Percentiles rank a stretch among this genome's conserved stretches.
Evolutionary conservation across 2,888 invertebrate genomes (phyloP).

Genomic region (Euzetes globulus): DNA sequence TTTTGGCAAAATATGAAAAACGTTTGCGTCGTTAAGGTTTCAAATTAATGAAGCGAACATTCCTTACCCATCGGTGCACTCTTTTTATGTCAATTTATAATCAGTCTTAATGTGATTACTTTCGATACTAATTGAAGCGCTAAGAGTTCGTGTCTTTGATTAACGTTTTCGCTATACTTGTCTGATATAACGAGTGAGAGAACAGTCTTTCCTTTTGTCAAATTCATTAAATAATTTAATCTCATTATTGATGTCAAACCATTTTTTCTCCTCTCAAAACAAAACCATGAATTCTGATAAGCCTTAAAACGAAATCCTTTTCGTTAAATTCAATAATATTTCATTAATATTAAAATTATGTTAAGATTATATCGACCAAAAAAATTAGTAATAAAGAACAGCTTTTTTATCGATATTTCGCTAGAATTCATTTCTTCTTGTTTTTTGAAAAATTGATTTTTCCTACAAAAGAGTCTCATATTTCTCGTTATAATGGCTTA

Average conservation of each 20-base stretch:
- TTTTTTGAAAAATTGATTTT: too few relatives aligned
- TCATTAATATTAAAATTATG: background rate
- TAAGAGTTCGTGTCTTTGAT: background rate
- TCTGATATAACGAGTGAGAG: background rate
- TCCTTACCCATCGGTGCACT: background rate
- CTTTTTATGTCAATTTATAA: constrained; percentile 7
- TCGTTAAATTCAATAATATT: background rate
- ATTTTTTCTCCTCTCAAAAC: background rate
- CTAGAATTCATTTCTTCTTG: too few relatives aligned
- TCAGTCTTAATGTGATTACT: constrained; percentile 1
- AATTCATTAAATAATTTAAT: background rate
- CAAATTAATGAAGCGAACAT: background rate
- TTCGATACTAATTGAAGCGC: background rate
- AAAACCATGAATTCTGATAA: background rate
- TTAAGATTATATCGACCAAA: too few relatives aligned
- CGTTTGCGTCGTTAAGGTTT: too few relatives aligned
- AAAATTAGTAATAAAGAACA: background rate
- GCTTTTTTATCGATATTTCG: background rate
- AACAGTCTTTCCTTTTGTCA: background rate
- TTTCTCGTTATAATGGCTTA: too few relatives aligned
- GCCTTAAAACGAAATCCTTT: background rate
- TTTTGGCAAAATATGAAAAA: too few relatives aligned
- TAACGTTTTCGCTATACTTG: background rate
- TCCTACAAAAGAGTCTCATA: too few relatives aligned
- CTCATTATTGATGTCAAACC: background rate